A percentile compares a stretch with the other conserved stretches of the same genome.
Conservation (phyloP, 2,113 vertebrate species). For the Oryzias curvinotus region DNA sequence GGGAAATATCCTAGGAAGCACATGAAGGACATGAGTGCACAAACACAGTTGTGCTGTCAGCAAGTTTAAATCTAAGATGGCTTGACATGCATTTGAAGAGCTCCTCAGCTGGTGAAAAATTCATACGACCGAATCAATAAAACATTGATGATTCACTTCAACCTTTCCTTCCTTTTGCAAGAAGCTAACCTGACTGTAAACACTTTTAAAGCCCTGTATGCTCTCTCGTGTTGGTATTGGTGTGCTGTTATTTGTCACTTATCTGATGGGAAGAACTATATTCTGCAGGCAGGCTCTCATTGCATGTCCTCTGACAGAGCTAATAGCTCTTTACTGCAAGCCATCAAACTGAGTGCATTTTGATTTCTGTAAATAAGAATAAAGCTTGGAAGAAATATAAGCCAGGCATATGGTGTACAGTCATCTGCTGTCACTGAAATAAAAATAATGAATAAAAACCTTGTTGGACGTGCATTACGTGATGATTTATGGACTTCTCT, state of each 20-base stretch:
- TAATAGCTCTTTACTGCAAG: constrained; percentile 17
- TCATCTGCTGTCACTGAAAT: constrained; percentile 30
- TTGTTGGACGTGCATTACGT: constrained; percentile 33
- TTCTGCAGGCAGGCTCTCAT: neutral
- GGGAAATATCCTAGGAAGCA: constrained; percentile 22
- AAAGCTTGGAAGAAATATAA: constrained; percentile 25
- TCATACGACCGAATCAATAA: constrained; percentile 56
- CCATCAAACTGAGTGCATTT: constrained; percentile 23
- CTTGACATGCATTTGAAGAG: constrained; percentile 57
- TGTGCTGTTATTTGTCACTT: constrained; percentile 8
- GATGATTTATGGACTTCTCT: constrained; percentile 31
- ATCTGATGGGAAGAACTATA: constrained; percentile 21
- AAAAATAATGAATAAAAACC: constrained; percentile 28
- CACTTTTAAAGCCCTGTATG: constrained; percentile 13
- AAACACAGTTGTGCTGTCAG: constrained; percentile 50
- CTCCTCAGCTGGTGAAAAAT: constrained; percentile 60
- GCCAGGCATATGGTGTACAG: constrained; percentile 19
- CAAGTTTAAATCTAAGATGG: constrained; percentile 34
- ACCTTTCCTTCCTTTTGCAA: constrained; percentile 33
- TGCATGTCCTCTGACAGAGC: neutral
- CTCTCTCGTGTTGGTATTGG: constrained; percentile 7
- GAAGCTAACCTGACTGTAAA: constrained; percentile 39
- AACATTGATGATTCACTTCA: constrained; percentile 64
- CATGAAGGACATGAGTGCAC: constrained; percentile 30
- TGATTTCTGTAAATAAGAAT: constrained; percentile 36